These are phyloP conservation scores for Malurus cyaneus DNA, from an alignment of 2,113 vertebrate genomes.

Conservation along the genomic window DNA sequence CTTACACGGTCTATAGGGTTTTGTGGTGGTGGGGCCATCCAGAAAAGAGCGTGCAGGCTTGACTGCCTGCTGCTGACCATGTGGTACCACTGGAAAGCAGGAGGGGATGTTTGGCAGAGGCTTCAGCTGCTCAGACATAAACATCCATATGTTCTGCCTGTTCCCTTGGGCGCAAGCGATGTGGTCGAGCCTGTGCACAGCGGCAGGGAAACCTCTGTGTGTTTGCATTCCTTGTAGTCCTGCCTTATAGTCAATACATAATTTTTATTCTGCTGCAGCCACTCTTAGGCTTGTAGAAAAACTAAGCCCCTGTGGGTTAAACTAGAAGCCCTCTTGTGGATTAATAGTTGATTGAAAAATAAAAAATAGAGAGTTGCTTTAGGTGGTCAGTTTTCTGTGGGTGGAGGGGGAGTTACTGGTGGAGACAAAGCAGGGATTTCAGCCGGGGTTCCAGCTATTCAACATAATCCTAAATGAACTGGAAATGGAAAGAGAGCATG, in stretches of 20 bases:
- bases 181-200: neutral
- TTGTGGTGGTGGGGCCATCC: neutral
- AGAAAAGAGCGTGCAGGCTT: neutral
- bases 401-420: neutral
- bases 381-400: neutral
- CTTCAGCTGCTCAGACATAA: neutral
- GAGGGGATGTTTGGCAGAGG: neutral
- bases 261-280: neutral
- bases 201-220: neutral
- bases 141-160: neutral
- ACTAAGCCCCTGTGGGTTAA: neutral
- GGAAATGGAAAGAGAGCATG: neutral
- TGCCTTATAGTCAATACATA: neutral
- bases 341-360: neutral
- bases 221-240: neutral
- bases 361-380: neutral
- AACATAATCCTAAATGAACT: neutral
- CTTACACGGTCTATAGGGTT: neutral
- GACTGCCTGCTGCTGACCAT: neutral
- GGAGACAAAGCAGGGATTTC: neutral
- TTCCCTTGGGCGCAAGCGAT: rapidly evolving
- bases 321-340: neutral
- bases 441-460: neutral
- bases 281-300: neutral
- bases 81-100: neutral